Conservation (phyloP, 2,797 vertebrate species). For the Spinibarbus caldwelli region DNA sequence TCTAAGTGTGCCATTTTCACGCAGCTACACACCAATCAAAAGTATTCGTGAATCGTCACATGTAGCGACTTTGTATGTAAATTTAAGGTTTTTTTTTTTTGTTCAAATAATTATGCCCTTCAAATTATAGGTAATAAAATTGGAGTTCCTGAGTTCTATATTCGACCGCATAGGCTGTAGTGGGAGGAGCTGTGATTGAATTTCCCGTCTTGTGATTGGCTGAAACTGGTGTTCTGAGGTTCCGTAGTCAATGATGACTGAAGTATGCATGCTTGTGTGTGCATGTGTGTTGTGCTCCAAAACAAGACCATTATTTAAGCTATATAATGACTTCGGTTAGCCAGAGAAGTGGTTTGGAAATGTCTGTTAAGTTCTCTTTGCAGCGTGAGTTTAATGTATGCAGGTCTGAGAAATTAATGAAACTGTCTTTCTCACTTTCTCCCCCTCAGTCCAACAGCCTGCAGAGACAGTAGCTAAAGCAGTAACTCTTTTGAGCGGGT, state of each 20-base stretch:
- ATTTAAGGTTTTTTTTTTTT: too few relatives aligned
- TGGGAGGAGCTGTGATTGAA: conserved; percentile 69
- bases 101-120: not conserved
- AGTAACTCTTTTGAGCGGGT: conserved; percentile 39
- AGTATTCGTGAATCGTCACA: not conserved
- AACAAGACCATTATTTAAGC: not conserved
- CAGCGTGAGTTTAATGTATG: not conserved
- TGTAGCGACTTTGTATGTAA: not conserved
- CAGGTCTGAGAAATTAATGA: not conserved
- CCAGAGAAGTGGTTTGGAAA: not conserved
- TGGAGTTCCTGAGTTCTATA: not conserved
- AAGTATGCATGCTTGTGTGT: not conserved
- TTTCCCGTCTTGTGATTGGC: conserved; percentile 70
- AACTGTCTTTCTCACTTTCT: conserved; percentile 22
- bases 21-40: not conserved
- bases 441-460: conserved; percentile 23
- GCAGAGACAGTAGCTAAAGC: conserved; percentile 49
- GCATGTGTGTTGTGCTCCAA: not conserved
- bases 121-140: not conserved
- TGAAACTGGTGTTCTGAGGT: conserved; percentile 75
- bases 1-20: not conserved
- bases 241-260: conserved; percentile 51
- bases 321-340: not conserved
- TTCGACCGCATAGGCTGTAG: conserved; percentile 69
- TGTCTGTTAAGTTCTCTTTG: not conserved